phyloP scores from a whole-genome alignment of 1,140 invertebrate genomes.

The Aphaenogaster ashmeadi region DNA sequence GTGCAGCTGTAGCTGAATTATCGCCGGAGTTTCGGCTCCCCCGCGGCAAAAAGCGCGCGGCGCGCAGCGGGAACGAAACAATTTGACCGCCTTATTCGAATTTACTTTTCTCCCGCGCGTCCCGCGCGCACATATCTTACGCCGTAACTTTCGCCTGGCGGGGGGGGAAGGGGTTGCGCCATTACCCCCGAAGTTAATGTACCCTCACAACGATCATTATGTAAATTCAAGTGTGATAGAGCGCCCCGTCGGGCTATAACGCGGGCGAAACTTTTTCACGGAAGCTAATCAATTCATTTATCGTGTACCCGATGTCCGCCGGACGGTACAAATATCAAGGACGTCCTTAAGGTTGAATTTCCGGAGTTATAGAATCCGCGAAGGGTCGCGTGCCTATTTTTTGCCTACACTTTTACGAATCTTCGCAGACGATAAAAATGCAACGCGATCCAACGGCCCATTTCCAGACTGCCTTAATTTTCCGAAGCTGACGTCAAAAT shows the following conservation, averaged over 20 bases:
- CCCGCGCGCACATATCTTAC: constrained; percentile 16
- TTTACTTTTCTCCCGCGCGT: constrained; percentile 44
- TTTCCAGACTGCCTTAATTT: too few species aligned
- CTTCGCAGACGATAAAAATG: neutral
- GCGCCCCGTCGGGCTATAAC: constrained; percentile 20
- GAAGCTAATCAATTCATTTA: constrained; percentile 40
- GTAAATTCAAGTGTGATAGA: constrained; percentile 57
- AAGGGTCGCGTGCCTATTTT: neutral
- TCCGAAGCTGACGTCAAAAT: too few species aligned
- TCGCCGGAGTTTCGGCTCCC: constrained; percentile 77
- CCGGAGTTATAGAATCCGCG: neutral
- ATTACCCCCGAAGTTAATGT: constrained; percentile 64
- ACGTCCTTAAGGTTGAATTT: neutral
- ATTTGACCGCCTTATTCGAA: constrained; percentile 46
- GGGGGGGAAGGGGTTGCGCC: neutral
- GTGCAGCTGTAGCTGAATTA: constrained; percentile 84
- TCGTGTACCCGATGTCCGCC: constrained; percentile 12
- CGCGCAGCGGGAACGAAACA: constrained; percentile 61
- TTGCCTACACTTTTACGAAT: neutral
- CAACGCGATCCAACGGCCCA: neutral
- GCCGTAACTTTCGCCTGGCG: constrained; percentile 52
- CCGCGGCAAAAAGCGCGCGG: constrained; percentile 72
- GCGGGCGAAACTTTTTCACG: constrained; percentile 29
- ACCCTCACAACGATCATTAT: constrained; percentile 67
- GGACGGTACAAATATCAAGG: constrained; percentile 7